Percentiles rank a stretch among this genome's conserved stretches.
Conservation (phyloP, 2,113 vertebrate genomes). For the Pseudopipra pipra region DNA sequence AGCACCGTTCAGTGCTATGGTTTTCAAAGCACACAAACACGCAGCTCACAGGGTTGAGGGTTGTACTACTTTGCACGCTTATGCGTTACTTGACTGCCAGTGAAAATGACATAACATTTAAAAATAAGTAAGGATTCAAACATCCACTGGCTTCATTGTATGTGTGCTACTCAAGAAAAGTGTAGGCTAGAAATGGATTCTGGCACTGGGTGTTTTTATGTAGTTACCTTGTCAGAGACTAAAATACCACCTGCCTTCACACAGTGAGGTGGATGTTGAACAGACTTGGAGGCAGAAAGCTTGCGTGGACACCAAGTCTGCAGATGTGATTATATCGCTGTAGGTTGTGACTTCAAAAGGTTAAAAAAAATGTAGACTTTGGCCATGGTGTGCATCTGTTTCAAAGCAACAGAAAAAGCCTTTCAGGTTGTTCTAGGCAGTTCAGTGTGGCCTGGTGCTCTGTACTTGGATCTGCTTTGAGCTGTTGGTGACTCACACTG, state of each 20-base stretch:
- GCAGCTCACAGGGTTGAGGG: neutral
- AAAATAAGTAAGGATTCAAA: neutral
- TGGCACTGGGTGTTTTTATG: neutral
- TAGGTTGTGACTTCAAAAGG: neutral
- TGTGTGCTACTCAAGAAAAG: neutral
- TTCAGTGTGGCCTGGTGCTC: neutral
- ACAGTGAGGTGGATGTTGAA: neutral
- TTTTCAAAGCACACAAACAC: neutral
- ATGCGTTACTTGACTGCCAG: neutral
- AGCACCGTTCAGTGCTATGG: neutral
- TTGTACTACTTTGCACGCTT: neutral
- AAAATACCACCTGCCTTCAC: neutral
- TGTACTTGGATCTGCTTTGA: conserved; percentile 4
- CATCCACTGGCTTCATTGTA: neutral
- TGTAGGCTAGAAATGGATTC: neutral
- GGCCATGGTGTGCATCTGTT: rapidly evolving
- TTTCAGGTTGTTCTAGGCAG: neutral
- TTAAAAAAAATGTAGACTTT: neutral
- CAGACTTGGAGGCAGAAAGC: neutral
- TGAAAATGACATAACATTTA: neutral
- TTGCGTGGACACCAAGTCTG: neutral
- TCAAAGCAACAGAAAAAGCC: neutral
- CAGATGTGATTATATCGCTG: neutral
- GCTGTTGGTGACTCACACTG: neutral
- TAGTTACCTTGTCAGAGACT: neutral